Evolutionary conservation across 2,797 vertebrate species (phyloP), one percentile per base, ranked within the genome.

Genomic region (Dromococcyx pavoninus): DNA sequence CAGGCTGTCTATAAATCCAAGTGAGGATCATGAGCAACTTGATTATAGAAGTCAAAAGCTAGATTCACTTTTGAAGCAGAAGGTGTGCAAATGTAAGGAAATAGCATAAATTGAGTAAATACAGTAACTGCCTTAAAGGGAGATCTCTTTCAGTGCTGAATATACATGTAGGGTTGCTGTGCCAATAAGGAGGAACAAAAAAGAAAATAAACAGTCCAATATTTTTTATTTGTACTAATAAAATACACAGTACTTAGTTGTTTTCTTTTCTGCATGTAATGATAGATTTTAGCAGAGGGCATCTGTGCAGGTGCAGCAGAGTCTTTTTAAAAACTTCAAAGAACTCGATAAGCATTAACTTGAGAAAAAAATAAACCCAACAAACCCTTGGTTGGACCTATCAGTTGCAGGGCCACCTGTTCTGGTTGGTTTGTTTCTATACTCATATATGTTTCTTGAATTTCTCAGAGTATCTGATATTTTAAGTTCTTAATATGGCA

Each of bases 1-100:
- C 21, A 66, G 48, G 23, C 35, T 88, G 33, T 32, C 69, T 83
- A 1, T 74, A 76, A 58, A 67, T 48, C 48, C n/a, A 32, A 62
- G 25, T 28, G 27, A 57, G 44, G 35, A 53, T 39, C 16, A 5
- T 85, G 50, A 65, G 57, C 33, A 72, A 28, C 39, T 91, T 88
- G 57, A 57, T 71, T 84, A 54, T 84, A 25, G 48, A 83, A 88
- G 24, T 75, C 43, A 73, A 74, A 92, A 87, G 24, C 28, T 87
- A 44, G 50, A 39, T 89, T 67, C 7, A 56, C 7, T 72, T 87
- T 57, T 76, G 77, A 62, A 65, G 56, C 10, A 54, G 48, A 46
- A 58, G 17, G 41, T 77, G 48, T 8, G 37, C n/a, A 58, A 60
- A 60, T 77, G 12, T 66, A 33, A 70, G 56, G 30, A 82, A 71